Percentiles rank a stretch among this genome's conserved stretches.
These are phyloP conservation scores for Leptoteleia sp. DNA, from an alignment of 1,140 invertebrate species.

Conservation along the genomic window DNA sequence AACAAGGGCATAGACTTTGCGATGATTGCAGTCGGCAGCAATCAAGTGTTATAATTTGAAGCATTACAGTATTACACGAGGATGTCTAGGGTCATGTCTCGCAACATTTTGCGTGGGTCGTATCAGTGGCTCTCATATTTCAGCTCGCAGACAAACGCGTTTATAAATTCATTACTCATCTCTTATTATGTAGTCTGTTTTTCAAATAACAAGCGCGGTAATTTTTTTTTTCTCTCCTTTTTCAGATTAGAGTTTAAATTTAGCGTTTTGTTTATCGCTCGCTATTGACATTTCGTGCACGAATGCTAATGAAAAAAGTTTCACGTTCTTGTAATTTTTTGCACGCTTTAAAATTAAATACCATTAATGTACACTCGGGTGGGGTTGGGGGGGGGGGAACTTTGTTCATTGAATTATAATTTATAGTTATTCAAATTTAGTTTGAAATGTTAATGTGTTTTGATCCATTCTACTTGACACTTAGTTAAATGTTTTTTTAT, in stretches of 20 bases:
- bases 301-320: slow-evolving; percentile 4
- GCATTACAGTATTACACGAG: slow-evolving; percentile 43
- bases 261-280: slow-evolving; percentile 40
- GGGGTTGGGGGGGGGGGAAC: no score
- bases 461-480: no score
- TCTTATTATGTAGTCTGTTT: slow-evolving; percentile 50
- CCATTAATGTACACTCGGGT: no score
- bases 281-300: slow-evolving; percentile 12
- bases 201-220: slow-evolving; percentile 37
- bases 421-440: no score
- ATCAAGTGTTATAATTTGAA: slow-evolving; percentile 63
- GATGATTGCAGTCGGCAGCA: slow-evolving; percentile 48
- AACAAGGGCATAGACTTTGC: slow-evolving; percentile 29
- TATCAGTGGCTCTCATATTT: slow-evolving; percentile 54
- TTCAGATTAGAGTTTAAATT: no score
- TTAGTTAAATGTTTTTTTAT: no score
- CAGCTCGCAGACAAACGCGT: slow-evolving; percentile 21
- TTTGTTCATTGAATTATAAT: no score
- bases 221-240: slow-evolving; percentile 29
- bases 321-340: not conserved
- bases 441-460: no score
- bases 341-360: not conserved
- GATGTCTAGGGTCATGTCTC: slow-evolving; percentile 63
- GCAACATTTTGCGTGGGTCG: slow-evolving; percentile 63
- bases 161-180: slow-evolving; percentile 65